phyloP scores from a whole-genome alignment of 2,888 invertebrate species.

The Cephus spinipes region DNA sequence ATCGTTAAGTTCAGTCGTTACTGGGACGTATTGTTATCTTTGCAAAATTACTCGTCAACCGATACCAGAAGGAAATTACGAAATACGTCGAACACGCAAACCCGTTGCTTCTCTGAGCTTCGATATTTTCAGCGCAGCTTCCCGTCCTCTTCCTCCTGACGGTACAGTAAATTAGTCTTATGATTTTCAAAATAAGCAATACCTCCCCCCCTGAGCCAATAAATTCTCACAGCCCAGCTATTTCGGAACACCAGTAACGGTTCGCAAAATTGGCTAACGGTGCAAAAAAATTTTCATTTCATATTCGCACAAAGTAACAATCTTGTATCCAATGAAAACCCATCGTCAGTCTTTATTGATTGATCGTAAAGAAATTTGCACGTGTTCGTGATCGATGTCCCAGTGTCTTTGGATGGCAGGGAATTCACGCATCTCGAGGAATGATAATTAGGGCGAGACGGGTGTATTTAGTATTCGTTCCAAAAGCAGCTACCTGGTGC shows the following conservation, averaged over 20 bases:
- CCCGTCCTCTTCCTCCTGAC: background rate
- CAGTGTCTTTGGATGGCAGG: background rate
- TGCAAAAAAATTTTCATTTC: background rate
- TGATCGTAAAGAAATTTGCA: background rate
- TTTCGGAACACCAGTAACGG: no score
- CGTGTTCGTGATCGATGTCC: background rate
- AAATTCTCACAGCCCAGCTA: no score
- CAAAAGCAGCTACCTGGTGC: background rate
- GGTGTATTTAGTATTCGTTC: background rate
- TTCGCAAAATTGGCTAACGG: background rate
- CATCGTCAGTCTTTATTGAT: background rate
- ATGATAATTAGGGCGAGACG: background rate
- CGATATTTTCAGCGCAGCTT: background rate
- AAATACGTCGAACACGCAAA: background rate
- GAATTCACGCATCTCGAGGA: background rate
- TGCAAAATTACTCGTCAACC: background rate
- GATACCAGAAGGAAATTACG: background rate
- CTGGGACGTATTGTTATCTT: background rate
- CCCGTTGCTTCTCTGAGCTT: background rate
- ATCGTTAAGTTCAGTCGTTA: background rate
- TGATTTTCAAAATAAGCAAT: background rate
- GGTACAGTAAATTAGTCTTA: background rate
- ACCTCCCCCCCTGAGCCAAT: no score
- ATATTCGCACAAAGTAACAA: background rate
- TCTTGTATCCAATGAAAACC: background rate